Base-by-base conservation (phyloP, 1,140 invertebrate species). In the Euwallacea fornicatus region DNA sequence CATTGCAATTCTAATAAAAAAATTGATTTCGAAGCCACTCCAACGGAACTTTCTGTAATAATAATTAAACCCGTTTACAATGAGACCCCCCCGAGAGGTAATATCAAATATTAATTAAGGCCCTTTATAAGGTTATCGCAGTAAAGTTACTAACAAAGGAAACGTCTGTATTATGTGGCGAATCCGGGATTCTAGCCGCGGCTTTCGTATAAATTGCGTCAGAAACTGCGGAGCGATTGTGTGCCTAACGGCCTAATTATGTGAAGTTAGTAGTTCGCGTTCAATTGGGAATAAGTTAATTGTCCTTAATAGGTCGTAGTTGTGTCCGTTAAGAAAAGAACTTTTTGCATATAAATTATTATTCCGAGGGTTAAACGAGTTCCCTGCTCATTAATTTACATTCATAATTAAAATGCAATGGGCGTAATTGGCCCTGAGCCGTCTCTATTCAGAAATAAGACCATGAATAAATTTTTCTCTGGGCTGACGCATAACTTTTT, bases 91-190 rank as follows among this genome's bases (percentile, higher is more conserved):
- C 4, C 21, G 21, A 33, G 21, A 33, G 21, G 63, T 65, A 65
- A 65, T 65, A 53, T 54, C 63, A 65, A 54, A 65, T 21, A 65
- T 65, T 65, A 65, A 65, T 65, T 65, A 65, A 65, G 54, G 21
- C 42, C 63, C 63, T 65, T 65, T 65, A 65, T 54, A 65, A 65
- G 46, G 63, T 47, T 50, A 65, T 65, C 15, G 43, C 44, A 47
- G 15, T 42, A 65, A 65, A 65, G 63, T 65, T 65, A 53, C 50
- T 33, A 54, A 65, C 63, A 65, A 65, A 65, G 63, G 63, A 65
- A 54, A 65, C 41, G 47, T 65, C 63, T 65, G 47, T 16, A 65
- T 65, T 65, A 65, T 65, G 63, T 54, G 47, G 47, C 50, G 46
- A 53, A 65, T 65, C 50, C 44, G 9, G 47, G 46, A 65, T 21